Evolutionary conservation across 2,888 invertebrate genomes (phyloP), one percentile per base, ranked within the genome.

Genomic region (Brachypalpus laphriformis): DNA sequence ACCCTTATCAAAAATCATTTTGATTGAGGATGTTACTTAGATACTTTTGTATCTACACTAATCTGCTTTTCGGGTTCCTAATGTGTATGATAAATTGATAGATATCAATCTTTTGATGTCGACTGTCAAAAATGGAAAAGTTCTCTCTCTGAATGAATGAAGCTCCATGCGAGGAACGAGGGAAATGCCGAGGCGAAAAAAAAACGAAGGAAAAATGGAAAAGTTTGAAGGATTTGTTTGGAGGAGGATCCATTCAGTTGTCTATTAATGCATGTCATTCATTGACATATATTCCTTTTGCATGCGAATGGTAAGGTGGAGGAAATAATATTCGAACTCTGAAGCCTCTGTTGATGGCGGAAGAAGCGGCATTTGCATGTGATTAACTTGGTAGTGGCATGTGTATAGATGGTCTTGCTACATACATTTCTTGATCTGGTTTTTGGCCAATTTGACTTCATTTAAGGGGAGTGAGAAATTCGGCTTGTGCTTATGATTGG

Each of bases 101-200:
- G 81, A 74, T 68, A 81, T 81, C 74, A 81, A 74, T 81, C 81
- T 81, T 74, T 74, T 74, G 61, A 74, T 68, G 74, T 74, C 68
- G 61, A 54, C 81, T 81, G 81, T 81, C 81, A 81, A 57, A 81
- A 68, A 78, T 40, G 68, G 54, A 74, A 68, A 74, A 74, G 34
- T 81, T 74, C 65, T 66, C 47, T 25, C 25, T 25, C 5, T 25
- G 25, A 25, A 25, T 25, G 34, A 72, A 65, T 61, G 47, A 56
- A 45, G 28, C 4, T n/a, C 3, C 3, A 25, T 5, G 51, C 14
- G 56, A 11, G 14, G 3, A 11, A 28, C 5, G 2, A 6, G 18
- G n/a, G 18, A 45, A 28, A 14, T n/a, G 37, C 2, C 40, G 5
- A 25, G 22, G 25, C 3, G 14, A 14, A 11, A 3, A 14, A 4